A percentile compares a stretch with the other conserved stretches of the same genome.
phyloP scores from a whole-genome alignment of 2,888 invertebrate species.

The Laothoe populi region DNA sequence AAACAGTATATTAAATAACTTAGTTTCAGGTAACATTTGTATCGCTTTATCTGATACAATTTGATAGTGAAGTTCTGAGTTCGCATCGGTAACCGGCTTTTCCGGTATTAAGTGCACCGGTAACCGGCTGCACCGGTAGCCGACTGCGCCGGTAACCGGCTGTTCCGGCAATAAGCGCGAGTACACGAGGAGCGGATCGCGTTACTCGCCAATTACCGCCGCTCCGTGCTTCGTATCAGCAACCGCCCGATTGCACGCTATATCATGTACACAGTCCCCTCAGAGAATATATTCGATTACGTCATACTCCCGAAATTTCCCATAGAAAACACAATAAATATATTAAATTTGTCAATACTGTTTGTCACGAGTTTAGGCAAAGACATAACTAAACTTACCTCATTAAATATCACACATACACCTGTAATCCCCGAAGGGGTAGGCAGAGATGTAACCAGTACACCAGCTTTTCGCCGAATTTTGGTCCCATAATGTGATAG shows the following conservation, averaged over 20 bases:
- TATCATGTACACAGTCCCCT: not conserved
- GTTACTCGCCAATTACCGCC: constrained; percentile 49
- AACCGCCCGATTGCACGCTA: not conserved
- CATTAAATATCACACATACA: too few species aligned
- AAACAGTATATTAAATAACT: too few species aligned
- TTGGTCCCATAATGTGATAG: too few species aligned
- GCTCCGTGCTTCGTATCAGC: constrained; percentile 6
- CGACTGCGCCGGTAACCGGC: constrained; percentile 24
- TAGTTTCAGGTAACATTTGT: not conserved
- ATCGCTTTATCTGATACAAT: not conserved
- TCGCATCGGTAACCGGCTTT: constrained; percentile 1
- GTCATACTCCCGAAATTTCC: too few species aligned
- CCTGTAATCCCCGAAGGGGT: too few species aligned
- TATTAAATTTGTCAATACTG: too few species aligned
- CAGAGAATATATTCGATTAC: not conserved
- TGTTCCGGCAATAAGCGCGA: constrained; percentile 16
- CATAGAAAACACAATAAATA: too few species aligned
- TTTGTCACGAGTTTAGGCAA: too few species aligned
- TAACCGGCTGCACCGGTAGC: constrained; percentile 23
- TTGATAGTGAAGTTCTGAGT: not conserved
- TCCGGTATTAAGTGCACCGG: constrained; percentile 12
- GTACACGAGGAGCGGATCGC: constrained; percentile 33
- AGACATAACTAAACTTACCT: too few species aligned
- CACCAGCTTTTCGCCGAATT: too few species aligned
- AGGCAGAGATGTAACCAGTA: too few species aligned